phyloP scores from a whole-genome alignment of 2,888 invertebrate species.

The Antheraea assamensis region DNA sequence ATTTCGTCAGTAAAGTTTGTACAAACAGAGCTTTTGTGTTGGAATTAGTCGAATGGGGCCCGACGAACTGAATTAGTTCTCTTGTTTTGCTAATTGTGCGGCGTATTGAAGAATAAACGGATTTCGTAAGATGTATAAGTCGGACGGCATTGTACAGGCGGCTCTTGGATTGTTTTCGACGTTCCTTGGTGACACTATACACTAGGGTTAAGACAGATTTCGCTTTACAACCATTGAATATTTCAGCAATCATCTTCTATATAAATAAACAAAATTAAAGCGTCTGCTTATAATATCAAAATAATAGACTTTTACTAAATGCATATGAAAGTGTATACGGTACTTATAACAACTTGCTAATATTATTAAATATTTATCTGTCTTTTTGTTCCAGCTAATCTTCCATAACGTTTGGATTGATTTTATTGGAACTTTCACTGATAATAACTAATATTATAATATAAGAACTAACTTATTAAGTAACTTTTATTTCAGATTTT shows the following conservation, averaged over 20 bases:
- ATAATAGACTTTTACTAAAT: too few species aligned
- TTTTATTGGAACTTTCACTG: too few species aligned
- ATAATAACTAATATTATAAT: too few species aligned
- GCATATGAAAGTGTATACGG: too few species aligned
- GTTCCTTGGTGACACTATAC: neutral
- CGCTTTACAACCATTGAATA: neutral
- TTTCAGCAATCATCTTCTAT: neutral
- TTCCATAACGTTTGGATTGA: too few species aligned
- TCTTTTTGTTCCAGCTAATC: too few species aligned
- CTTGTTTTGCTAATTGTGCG: conserved; percentile 11
- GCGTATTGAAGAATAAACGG: conserved; percentile 12
- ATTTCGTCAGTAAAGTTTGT: conserved; percentile 10
- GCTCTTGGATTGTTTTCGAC: neutral
- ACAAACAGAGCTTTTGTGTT: conserved; percentile 11
- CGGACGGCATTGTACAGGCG: neutral
- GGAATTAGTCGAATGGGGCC: conserved; percentile 3
- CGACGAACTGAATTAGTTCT: conserved; percentile 7
- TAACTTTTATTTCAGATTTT: too few species aligned
- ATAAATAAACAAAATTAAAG: too few species aligned
- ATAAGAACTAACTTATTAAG: too few species aligned
- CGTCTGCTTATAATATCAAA: too few species aligned
- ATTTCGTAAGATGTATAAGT: neutral
- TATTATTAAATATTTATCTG: too few species aligned
- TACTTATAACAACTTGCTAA: too few species aligned
- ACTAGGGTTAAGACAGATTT: neutral